Base-by-base conservation (phyloP, 1,140 invertebrate species). In the Reticulitermes speratus region DNA sequence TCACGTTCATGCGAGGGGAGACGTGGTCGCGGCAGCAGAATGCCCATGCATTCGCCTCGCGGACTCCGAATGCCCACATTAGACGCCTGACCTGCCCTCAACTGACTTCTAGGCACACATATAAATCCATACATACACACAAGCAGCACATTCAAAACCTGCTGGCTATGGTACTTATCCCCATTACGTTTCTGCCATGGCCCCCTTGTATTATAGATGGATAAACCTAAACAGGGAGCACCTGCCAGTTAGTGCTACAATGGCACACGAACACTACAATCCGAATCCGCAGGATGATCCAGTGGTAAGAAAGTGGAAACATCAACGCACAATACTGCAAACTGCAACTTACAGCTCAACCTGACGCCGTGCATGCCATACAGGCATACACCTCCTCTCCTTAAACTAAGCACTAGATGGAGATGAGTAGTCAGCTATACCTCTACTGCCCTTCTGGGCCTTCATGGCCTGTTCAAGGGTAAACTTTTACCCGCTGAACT, bases 11-110 rank as follows among this genome's bases (percentile, higher is more conserved):
- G 9, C 14, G 45, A 9, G 14, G 45, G 45, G 45, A 9, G 9
- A 0, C 2, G 45, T 9, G 59, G 21, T 65, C 59, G 21, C 59
- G 16, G 59, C 59, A 65, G 59, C 21, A 65, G 59, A 65, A 65
- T 65, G 59, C 25, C 65, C 65, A 75, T 19, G 44, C 83, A 52
- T 84, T 52, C 83, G 83, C 83, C 45, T 84, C 83, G n/a, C 25
- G 83, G 83, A 45, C n/a, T 52, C 30, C 83, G 44, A 84, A 84
- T 84, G 45, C 48, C 48, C 83, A n/a, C 48, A 84, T 84, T 84
- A 84, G 44, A 45, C 48, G 83, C 83, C 83, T 84, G 83, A 52
- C 44, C 48, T 84, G 83, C 30, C 83, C 48, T 45, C 48, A 84
- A 84, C 83, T 59, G 83, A 84, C 83, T 84, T 84, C 83, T 45